These are phyloP conservation scores for Vulpes vulpes DNA, from an alignment of 2,113 vertebrate species.

Conservation along the genomic window DNA sequence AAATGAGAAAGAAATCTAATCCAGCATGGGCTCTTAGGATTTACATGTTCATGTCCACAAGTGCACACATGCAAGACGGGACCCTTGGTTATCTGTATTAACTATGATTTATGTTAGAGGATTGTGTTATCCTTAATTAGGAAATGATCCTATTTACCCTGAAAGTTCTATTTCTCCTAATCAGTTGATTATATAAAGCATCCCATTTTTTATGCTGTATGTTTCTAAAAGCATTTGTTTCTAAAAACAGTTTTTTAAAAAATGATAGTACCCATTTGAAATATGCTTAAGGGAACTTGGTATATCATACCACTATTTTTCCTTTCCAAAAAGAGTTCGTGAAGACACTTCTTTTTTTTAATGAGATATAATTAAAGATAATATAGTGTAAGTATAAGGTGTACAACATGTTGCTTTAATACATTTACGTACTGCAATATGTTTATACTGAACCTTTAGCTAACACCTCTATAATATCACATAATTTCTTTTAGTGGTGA, in stretches of 20 bases:
- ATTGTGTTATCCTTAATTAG: slow-evolving; percentile 43
- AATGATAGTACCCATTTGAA: background rate
- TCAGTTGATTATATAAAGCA: slow-evolving; percentile 5
- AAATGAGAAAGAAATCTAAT: slow-evolving; percentile 45
- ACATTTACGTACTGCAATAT: background rate
- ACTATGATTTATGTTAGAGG: background rate
- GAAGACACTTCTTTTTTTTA: background rate
- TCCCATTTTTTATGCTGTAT: background rate
- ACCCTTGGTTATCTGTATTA: background rate
- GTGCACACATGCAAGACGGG: background rate
- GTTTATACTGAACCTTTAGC: background rate
- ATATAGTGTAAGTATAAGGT: background rate
- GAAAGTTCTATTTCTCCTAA: slow-evolving; percentile 30
- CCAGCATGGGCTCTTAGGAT: background rate
- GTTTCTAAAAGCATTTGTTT: slow-evolving; percentile 26
- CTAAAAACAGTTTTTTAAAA: background rate
- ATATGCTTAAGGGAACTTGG: slow-evolving; percentile 31
- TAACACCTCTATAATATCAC: background rate
- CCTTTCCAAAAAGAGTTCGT: slow-evolving; percentile 12
- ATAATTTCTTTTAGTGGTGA: background rate
- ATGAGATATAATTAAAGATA: background rate
- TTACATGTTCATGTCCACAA: background rate
- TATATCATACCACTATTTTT: background rate
- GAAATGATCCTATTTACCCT: background rate
- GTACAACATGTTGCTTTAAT: background rate